Evolutionary conservation across 2,888 invertebrate genomes (phyloP), one percentile per base, ranked within the genome.

Genomic region (Punctoribates punctum): DNA sequence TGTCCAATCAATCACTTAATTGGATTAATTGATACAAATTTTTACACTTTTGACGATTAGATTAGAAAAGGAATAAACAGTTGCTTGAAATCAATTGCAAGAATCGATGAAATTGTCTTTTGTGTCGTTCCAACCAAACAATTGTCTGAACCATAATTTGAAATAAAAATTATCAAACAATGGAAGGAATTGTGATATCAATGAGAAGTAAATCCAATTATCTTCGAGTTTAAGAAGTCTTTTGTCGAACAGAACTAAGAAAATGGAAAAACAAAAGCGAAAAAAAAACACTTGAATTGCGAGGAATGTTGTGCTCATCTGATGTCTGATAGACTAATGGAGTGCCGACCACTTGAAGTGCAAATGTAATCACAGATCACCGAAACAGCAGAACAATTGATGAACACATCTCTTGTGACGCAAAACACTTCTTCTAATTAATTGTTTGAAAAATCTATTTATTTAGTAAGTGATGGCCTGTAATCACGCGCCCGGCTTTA

Each of bases 401-500:
- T 57, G 9, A 23, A 17, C 17, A 57, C 25, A 57, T 57, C n/a
- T 23, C 23, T 9, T 20, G 57, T 57, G 5, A 54, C 54, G 8
- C 11, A 1, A 6, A 60, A 27, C 13, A 15, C 25, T 60, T 60
- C 60, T 60, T 23, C n/a, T 57, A 25, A 57, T 23, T 57, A 20
- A 20, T 27, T 23, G 27, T 17, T 60, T 25, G 1, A 13, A 27
- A 60, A 60, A n/a, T n/a, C 60, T 23, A 13, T 15, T 60, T 60
- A 27, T 27, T 60, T 23, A 60, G 3, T 60, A 17, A 67, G 1
- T 3, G 17, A 9, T 67, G 34, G 67, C n/a, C 20, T 67, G 67
- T 67, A 38, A 67, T 67, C 67, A 67, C 34, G 67, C 67, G 20
- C 67, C 67, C 15, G 38, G 9, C 38, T 78, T 77, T 13, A 79